Evolutionary conservation across 2,888 invertebrate genomes (phyloP), one percentile per base, ranked within the genome.

Genomic region (Thecocarcelia acutangulata): DNA sequence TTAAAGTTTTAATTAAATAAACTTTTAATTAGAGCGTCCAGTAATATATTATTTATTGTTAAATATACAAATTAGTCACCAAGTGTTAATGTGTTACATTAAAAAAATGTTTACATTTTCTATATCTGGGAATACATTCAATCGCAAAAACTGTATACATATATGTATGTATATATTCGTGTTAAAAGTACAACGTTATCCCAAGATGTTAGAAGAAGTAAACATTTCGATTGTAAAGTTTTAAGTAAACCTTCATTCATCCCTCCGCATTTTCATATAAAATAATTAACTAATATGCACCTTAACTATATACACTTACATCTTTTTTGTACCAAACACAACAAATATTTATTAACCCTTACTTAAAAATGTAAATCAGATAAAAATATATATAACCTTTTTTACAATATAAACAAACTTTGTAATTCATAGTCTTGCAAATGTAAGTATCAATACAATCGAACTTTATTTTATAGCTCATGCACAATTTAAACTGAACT

Each of bases 221-320:
- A 54, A 28, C 52, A 8, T 33, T 44, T 21, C 68, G 17, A 69
- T 56, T 33, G 46, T 33, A 28, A 44, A 44, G 46, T 37, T 46
- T 37, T 64, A 48, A 56, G 50, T 33, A 12, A 64, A 78, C 54
- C 72, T 72, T 78, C 72, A 61, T 66, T 66, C 66, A 68, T 79
- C 78, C 78, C 78, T 79, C 78, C 78, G 78, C 73, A 59, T 73
- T 59, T 37, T 59, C 50, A 17, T 19, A 48, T 66, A 78, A 58
- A 58, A 66, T 72, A 78, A 77, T 15, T 56, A 64, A 12, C 15
- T 3, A 58, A 59, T 44, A 78, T 72, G 58, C 72, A 72, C 64
- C 58, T 56, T 46, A 24, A 72, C 24, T 33, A 33, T 66, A 66
- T 40, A 61, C 28, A 68, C 52, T 28, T 42, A 24, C 33, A 61